Base-by-base conservation (phyloP, 2,113 vertebrate species). In the Notothenia coriiceps region DNA sequence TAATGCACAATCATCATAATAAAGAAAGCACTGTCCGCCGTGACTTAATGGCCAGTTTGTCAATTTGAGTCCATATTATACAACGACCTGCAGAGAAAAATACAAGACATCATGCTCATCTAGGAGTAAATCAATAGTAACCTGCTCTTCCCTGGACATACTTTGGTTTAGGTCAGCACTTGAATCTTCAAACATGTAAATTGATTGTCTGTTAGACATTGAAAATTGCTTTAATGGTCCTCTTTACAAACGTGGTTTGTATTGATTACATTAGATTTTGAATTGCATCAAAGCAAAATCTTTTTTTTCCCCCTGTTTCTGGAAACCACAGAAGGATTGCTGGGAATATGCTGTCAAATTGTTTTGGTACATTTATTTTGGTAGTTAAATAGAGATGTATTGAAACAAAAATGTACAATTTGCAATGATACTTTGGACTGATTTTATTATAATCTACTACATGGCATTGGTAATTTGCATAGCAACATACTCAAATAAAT, bases 131-230 rank as follows among this genome's bases (percentile, higher is more conserved):
- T 95, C 93, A 94, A 95, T 95, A 94, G 91, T 91, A 94, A 95
- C 91, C 94, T 93, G 91, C 91, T 95, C 90, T 92, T 86, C 69
- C 80, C 91, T 90, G 80, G 82, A 82, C 90, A 85, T 94, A 88
- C 86, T 93, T 91, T 93, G 68, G 90, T 93, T 95, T 95, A 94
- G 95, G 94, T 95, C 95, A 96, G 95, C 94, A 94, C 93, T 93
- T 94, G 90, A 92, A 94, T 95, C 91, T 92, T 94, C 92, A 95
- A 93, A 94, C 93, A 95, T 94, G 92, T 94, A 90, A 94, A 96
- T 94, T 94, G 94, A 96, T 96, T 93, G 93, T 89, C 91, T 93
- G 92, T 90, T 79, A 89, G 82, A 94, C 88, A 94, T 95, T 95
- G 94, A 93, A 95, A 95, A 93, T 92, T 77, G 77, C 89, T 91